Conservation (phyloP, 2,888 invertebrate genomes). For the Zaprionus lineosus region DNA sequence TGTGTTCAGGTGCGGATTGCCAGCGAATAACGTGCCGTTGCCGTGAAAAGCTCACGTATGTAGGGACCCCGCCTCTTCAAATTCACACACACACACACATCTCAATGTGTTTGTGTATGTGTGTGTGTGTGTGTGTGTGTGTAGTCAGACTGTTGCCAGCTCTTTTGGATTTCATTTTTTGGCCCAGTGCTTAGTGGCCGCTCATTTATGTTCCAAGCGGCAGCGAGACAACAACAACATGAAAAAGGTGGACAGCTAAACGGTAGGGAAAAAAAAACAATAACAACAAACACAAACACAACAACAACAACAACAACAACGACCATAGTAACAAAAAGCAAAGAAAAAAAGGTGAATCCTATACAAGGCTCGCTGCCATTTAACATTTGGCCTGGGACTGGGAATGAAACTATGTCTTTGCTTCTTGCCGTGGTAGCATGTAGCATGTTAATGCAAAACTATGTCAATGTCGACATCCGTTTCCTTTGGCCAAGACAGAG, state of each 20-base stretch:
- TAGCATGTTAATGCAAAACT: conserved; percentile 71
- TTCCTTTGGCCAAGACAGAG: conserved; percentile 56
- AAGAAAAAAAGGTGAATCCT: conserved; percentile 20
- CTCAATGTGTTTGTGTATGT: too few species aligned
- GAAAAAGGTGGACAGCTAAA: conserved; percentile 70
- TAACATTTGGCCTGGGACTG: conserved; percentile 30
- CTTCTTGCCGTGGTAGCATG: too few species aligned
- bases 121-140: too few species aligned
- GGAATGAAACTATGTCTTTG: conserved; percentile 6
- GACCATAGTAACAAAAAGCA: neutral
- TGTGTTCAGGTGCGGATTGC: conserved; percentile 32
- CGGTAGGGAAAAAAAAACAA: conserved; percentile 43
- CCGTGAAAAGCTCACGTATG: conserved; percentile 51
- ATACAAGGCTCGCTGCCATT: conserved; percentile 30
- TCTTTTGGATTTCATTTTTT: conserved; percentile 19
- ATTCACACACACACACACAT: neutral
- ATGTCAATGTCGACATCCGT: conserved; percentile 80
- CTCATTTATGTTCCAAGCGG: conserved; percentile 52
- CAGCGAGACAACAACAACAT: conserved; percentile 53
- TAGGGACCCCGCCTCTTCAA: neutral
- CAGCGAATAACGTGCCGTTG: conserved; percentile 53
- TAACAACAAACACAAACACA: neutral
- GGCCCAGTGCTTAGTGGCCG: conserved; percentile 65
- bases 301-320: conserved; percentile 1
- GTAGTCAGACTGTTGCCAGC: conserved; percentile 25